Evolutionary conservation across 2,797 vertebrate genomes (phyloP), one percentile per base, ranked within the genome.

Genomic region (Falco berigora): DNA sequence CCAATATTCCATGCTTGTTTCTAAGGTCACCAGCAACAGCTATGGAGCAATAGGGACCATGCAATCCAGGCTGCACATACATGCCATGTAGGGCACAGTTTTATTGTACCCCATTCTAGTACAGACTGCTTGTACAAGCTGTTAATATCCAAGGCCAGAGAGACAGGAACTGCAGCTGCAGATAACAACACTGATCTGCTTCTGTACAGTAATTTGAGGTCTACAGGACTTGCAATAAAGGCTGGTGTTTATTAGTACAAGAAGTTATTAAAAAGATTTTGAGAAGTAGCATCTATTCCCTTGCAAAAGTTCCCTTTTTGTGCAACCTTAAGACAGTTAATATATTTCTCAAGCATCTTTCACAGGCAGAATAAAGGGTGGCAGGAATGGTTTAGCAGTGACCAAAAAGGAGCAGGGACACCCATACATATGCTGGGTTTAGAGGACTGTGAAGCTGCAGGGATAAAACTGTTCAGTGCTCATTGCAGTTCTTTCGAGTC

Each of bases 71-170:
- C 25, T 34, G 64, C 36, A 32, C 42, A 11, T 9, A 24, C 34
- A 16, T 2, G 27, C 24, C 50, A 49, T 0, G 0, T 1, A 63
- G 47, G 21, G 46, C 49, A 62, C 23, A 46, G 17, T 19, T 59
- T 56, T 24, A 40, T 19, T 46, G 56, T n/a, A 64, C n/a, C 27
- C 69, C 19, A 13, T 58, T 76, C 50, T 59, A 34, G 73, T 30
- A 44, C 40, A 52, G 28, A 10, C 16, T 82, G 77, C 25, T 42
- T 4, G 0, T 32, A 62, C 24, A 81, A 59, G 12, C 66, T 78
- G 12, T 36, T 67, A 81, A 55, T 40, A 38, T 9, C n/a, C 49
- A 36, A 76, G 69, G 38, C 61, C 81, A 71, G 44, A 91, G 63
- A 47, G 64, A 67, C 24, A 49, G 25, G 28, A 83, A n/a, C 56